These are phyloP conservation scores for Austrolebias charrua DNA, from an alignment of 2,797 vertebrate species.

Conservation along the genomic window DNA sequence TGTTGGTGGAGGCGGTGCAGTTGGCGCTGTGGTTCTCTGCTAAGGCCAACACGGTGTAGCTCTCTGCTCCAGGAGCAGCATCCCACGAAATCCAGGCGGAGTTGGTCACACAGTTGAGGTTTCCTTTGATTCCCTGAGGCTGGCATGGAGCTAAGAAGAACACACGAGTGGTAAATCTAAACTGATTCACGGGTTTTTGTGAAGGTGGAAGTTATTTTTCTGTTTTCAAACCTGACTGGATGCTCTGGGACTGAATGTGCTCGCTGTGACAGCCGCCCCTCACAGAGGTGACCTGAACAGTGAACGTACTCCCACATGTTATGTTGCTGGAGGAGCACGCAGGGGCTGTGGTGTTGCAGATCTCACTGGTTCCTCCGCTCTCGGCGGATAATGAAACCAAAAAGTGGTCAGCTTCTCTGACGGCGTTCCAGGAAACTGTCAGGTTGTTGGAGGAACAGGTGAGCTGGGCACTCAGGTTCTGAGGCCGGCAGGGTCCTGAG, in stretches of 20 bases:
- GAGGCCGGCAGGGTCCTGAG: conserved; percentile 71
- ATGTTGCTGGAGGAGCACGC: conserved; percentile 52
- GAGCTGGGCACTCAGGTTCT: conserved; percentile 58
- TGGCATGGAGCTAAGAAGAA: conserved; percentile 72
- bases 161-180: not conserved
- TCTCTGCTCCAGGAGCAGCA: conserved; percentile 38
- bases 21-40: conserved; percentile 38
- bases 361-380: conserved; percentile 20
- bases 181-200: not conserved
- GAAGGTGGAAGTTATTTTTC: not conserved
- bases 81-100: conserved; percentile 74
- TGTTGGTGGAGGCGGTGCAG: conserved; percentile 65
- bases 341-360: conserved; percentile 63
- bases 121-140: conserved; percentile 59
- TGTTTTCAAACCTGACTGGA: conserved; percentile 56
- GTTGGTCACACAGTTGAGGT: conserved; percentile 71
- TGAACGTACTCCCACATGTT: conserved; percentile 66
- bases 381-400: conserved; percentile 36
- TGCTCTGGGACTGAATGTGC: conserved; percentile 25
- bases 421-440: conserved; percentile 61
- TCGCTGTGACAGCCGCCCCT: conserved; percentile 56
- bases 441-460: conserved; percentile 56
- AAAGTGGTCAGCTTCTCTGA: conserved; percentile 51
- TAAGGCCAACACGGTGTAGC: conserved; percentile 63
- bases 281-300: conserved; percentile 58